Conservation (phyloP, 2,888 invertebrate species). For the Melanargia galathea region DNA sequence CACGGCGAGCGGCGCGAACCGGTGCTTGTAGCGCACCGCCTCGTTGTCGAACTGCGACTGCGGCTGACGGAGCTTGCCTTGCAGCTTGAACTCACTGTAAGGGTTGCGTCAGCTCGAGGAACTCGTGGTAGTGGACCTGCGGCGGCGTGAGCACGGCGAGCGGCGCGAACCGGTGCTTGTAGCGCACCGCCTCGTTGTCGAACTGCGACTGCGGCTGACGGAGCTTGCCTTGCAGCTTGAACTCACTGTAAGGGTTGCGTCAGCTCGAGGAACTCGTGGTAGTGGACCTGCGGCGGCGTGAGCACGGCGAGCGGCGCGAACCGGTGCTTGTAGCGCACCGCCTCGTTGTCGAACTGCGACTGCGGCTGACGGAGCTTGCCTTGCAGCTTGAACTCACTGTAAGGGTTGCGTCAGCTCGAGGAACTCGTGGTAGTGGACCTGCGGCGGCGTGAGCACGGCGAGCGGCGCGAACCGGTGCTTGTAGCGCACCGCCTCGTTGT, state of each 20-base stretch:
- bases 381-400: constrained; percentile 92
- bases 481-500: constrained; percentile 96
- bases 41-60: no score
- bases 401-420: constrained; percentile 90
- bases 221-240: constrained; percentile 93
- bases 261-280: constrained; percentile 93
- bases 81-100: constrained; percentile 82
- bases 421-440: constrained; percentile 94
- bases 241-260: constrained; percentile 86
- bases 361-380: constrained; percentile 92
- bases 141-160: constrained; percentile 94
- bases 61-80: no score
- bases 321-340: constrained; percentile 96
- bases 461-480: constrained; percentile 97
- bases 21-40: no score
- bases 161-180: constrained; percentile 95
- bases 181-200: constrained; percentile 96
- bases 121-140: constrained; percentile 94
- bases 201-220: constrained; percentile 91
- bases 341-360: constrained; percentile 95
- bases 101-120: constrained; percentile 82
- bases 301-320: constrained; percentile 94
- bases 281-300: constrained; percentile 94
- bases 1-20: no score
- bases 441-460: constrained; percentile 92